Base-by-base conservation (phyloP, 2,888 invertebrate species). In the Hedychridium roseum region DNA sequence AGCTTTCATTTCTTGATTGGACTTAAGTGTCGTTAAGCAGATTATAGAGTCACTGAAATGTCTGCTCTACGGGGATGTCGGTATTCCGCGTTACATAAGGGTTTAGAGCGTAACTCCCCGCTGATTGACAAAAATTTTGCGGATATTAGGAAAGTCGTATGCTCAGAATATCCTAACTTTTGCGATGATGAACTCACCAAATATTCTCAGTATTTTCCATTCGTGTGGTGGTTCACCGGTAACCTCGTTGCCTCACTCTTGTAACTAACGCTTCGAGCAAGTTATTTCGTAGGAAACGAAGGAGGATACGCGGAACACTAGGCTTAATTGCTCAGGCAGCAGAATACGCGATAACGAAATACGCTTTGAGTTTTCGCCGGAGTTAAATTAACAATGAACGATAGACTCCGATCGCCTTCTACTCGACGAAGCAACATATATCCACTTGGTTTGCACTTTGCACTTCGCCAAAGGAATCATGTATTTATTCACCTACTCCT, bases 1-100 rank as follows among this genome's bases (percentile, higher is more conserved):
- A n/a, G n/a, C n/a, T n/a, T n/a, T n/a, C n/a, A n/a, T n/a, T n/a
- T n/a, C n/a, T n/a, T n/a, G 43, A 49, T 44, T 37, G 45, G 45
- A 31, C 39, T 53, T 48, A 53, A 21, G 39, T 34, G 30, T 45
- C 48, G 53, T 45, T 55, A 52, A 54, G 47, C 52, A 47, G 52
- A 49, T 51, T 52, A 32, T 14, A 3, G 16, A 16, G 32, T 17
- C 32, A 17, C n/a, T n/a, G n/a, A n/a, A n/a, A n/a, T n/a, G n/a
- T n/a, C n/a, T n/a, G n/a, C n/a, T n/a, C n/a, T n/a, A n/a, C n/a
- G n/a, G n/a, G n/a, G n/a, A n/a, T n/a, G n/a, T n/a, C n/a, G n/a
- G n/a, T n/a, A n/a, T n/a, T n/a, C n/a, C n/a, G n/a, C n/a, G n/a
- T n/a, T n/a, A n/a, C n/a, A n/a, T n/a, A n/a, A n/a, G n/a, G n/a